These are phyloP conservation scores for Silurus lanzhouensis DNA, from an alignment of 2,797 vertebrate genomes.

Conservation along the genomic window DNA sequence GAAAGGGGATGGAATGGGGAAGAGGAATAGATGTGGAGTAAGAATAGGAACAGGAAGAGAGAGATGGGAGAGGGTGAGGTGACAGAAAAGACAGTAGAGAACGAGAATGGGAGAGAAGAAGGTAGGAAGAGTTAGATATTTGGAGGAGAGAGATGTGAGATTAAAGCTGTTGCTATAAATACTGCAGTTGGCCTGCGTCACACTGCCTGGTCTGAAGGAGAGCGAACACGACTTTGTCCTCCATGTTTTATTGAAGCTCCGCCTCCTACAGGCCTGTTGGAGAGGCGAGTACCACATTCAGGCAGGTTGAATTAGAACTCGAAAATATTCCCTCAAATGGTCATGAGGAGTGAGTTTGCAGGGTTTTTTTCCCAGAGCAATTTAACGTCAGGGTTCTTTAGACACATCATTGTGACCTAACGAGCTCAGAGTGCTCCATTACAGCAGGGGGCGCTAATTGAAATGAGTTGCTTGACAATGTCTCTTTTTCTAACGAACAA, in stretches of 20 bases:
- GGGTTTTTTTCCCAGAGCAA: background rate
- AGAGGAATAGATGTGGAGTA: background rate
- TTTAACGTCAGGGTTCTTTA: background rate
- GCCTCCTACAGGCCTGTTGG: background rate
- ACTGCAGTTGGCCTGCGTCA: conserved; percentile 53
- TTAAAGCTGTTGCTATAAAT: conserved; percentile 49
- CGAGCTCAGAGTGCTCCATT: background rate
- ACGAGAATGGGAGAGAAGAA: background rate
- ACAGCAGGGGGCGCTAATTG: background rate
- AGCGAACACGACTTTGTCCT: conserved; percentile 3
- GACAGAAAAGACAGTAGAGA: background rate
- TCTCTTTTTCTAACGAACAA: background rate
- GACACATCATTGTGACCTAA: background rate
- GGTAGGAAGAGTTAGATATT: background rate
- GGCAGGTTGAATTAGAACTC: background rate
- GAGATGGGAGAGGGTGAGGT: background rate
- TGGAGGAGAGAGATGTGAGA: conserved; percentile 7
- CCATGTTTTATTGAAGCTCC: background rate
- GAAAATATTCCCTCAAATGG: background rate
- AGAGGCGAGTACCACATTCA: background rate
- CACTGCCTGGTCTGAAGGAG: conserved; percentile 33
- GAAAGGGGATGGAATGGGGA: background rate
- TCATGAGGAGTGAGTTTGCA: background rate
- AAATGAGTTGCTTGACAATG: background rate
- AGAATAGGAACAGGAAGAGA: background rate